These are phyloP conservation scores for Pteronura brasiliensis DNA, from an alignment of 2,113 vertebrate species.

Conservation along the genomic window DNA sequence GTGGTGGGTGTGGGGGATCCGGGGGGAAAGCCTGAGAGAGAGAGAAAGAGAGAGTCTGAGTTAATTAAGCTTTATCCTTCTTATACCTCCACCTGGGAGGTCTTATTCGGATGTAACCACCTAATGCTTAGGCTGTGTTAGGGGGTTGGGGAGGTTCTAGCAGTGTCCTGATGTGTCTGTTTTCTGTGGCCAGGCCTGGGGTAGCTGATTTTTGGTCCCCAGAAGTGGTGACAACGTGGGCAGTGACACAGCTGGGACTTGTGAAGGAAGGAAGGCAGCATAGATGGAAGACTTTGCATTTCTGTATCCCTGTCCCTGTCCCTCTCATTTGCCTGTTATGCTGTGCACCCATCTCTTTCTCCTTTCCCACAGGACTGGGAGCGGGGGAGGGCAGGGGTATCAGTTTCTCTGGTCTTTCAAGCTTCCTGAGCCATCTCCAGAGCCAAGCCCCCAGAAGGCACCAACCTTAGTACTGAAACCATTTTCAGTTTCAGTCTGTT, in stretches of 20 bases:
- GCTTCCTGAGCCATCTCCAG: not conserved
- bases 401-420: not conserved
- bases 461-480: no score
- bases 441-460: not conserved
- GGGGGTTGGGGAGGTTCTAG: not conserved
- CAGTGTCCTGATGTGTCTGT: not conserved
- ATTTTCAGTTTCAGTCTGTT: not conserved
- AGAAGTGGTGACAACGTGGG: not conserved
- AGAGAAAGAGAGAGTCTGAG: no score
- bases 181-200: not conserved
- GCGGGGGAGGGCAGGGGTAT: rapidly evolving
- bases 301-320: no score
- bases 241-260: not conserved
- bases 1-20: not conserved
- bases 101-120: not conserved
- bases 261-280: not conserved
- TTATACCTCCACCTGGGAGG: not conserved
- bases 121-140: not conserved
- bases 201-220: not conserved
- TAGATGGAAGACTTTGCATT: not conserved
- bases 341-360: not conserved
- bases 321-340: not conserved
- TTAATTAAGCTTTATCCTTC: not conserved
- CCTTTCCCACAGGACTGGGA: not conserved
- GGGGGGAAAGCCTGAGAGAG: rapidly evolving